A percentile compares a stretch with the other conserved stretches of the same genome.
phyloP scores from a whole-genome alignment of 2,797 vertebrate genomes.

The Eurystomus glaucurus region DNA sequence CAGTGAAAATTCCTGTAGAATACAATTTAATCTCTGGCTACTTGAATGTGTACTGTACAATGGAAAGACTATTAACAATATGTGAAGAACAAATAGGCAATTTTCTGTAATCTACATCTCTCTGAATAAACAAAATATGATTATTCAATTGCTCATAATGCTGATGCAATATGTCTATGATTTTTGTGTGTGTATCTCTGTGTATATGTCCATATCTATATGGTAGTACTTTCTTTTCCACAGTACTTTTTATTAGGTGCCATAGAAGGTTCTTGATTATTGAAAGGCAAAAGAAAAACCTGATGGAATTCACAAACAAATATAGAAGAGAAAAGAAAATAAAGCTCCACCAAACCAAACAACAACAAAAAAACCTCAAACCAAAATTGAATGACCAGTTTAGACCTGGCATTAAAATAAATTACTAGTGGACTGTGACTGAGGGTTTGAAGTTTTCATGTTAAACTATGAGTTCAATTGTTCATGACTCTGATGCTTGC shows the following conservation, averaged over 20 bases:
- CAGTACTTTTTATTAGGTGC: not conserved
- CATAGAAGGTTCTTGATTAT: not conserved
- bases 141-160: not conserved
- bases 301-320: not conserved
- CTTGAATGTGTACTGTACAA: not conserved
- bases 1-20: not conserved
- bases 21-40: not conserved
- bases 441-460: not conserved
- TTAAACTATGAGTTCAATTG: not conserved
- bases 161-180: not conserved
- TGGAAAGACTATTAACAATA: not conserved
- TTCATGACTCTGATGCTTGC: not conserved
- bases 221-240: not conserved
- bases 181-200: not conserved
- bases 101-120: not conserved
- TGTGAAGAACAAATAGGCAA: not conserved
- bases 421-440: not conserved
- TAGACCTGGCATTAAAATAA: not conserved
- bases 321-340: not conserved
- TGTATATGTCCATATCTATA: not conserved
- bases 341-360: not conserved
- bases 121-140: not conserved
- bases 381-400: not conserved
- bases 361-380: not conserved
- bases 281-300: not conserved